Evolutionary conservation across 2,113 vertebrate species (phyloP).

Genomic region (Pygoscelis adeliae): DNA sequence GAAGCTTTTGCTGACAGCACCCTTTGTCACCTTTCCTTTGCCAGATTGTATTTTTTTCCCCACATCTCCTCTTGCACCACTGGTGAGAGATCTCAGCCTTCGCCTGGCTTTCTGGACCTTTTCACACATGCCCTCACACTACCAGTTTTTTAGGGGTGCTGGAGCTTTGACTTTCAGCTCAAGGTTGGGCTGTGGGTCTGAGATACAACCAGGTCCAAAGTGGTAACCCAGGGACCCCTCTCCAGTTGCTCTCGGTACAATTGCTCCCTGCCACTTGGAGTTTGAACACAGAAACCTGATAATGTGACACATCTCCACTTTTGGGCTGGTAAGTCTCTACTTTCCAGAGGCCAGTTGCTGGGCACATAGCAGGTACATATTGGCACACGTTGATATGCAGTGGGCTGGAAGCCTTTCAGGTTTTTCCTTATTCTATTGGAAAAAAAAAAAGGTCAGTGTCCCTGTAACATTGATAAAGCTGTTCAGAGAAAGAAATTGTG

Average conservation of each 20-base stretch:
- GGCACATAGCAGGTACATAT: fast-evolving
- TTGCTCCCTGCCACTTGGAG: neutral
- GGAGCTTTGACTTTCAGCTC: neutral
- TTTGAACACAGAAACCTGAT: neutral
- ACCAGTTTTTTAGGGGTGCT: neutral
- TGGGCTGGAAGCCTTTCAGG: neutral
- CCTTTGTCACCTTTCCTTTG: neutral
- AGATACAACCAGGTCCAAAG: no score
- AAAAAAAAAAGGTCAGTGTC: neutral
- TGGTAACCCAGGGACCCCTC: neutral
- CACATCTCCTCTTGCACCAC: fast-evolving
- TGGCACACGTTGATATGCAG: neutral
- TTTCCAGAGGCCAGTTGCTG: neutral
- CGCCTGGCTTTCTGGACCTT: neutral
- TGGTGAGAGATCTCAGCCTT: neutral
- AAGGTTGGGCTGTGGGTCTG: neutral
- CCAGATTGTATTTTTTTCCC: neutral
- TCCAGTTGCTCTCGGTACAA: neutral
- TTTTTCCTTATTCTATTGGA: neutral
- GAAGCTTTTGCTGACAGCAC: neutral
- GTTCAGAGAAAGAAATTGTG: neutral
- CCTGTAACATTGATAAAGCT: neutral
- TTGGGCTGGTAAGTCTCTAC: neutral
- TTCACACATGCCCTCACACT: neutral
- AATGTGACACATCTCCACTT: neutral